These are phyloP conservation scores for Laothoe populi DNA, from an alignment of 2,888 invertebrate genomes.

Conservation along the genomic window DNA sequence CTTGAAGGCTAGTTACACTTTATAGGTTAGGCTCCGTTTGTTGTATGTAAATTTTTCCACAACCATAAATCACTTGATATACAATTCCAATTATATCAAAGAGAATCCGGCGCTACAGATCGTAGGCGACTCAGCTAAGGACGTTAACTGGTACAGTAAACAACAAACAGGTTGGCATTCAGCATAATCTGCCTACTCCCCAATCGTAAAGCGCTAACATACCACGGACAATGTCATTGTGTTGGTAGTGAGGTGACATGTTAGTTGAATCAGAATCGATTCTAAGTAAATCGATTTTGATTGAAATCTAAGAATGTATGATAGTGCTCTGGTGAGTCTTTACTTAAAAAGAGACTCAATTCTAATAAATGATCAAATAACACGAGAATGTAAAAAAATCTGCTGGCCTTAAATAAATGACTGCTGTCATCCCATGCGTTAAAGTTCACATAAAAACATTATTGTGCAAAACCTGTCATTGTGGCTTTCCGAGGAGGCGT, in stretches of 20 bases:
- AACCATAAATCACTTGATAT: background rate
- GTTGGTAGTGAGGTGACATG: constrained; percentile 7
- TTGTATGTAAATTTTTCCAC: too few species aligned
- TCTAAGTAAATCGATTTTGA: background rate
- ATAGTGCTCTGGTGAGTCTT: too few species aligned
- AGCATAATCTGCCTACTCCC: constrained; percentile 23
- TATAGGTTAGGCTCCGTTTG: too few species aligned
- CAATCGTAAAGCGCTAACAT: constrained; percentile 22
- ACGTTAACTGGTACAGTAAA: constrained; percentile 25
- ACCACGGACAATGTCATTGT: constrained; percentile 27
- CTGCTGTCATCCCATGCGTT: too few species aligned
- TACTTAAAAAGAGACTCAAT: too few species aligned
- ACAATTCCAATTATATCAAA: background rate
- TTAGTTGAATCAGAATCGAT: background rate
- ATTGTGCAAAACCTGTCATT: too few species aligned
- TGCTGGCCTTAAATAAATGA: too few species aligned
- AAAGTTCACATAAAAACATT: too few species aligned
- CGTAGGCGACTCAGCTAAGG: constrained; percentile 22
- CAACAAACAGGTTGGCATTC: constrained; percentile 24
- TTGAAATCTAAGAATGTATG: background rate
- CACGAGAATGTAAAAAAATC: too few species aligned
- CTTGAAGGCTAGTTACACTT: too few species aligned
- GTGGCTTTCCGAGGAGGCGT: too few species aligned
- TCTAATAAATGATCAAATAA: too few species aligned
- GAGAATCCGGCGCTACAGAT: constrained; percentile 1